These are phyloP conservation scores for Campoletis raptor DNA, from an alignment of 2,888 invertebrate genomes.

Conservation along the genomic window DNA sequence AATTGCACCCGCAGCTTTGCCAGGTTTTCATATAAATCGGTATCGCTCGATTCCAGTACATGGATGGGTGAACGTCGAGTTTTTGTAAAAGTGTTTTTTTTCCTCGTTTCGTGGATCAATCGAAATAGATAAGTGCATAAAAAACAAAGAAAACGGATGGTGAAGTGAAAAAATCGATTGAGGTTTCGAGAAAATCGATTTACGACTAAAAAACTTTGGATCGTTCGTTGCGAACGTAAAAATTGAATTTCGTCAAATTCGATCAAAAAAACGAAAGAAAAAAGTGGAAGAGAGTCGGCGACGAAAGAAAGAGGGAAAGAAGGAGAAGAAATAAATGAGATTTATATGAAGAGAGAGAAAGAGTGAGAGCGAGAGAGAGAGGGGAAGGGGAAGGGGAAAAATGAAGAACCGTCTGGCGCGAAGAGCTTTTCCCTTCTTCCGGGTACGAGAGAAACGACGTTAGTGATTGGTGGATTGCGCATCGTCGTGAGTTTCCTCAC, in stretches of 20 bases:
- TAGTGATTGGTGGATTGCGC: slow-evolving; percentile 65
- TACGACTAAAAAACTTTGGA: background rate
- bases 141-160: background rate
- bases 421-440: slow-evolving; percentile 37
- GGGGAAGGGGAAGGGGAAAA: slow-evolving; percentile 14
- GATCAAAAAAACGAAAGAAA: background rate
- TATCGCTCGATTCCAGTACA: no score
- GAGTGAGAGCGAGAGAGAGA: background rate
- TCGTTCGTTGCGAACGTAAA: background rate
- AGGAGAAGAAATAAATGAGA: background rate
- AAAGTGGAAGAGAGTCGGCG: background rate
- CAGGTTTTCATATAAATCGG: no score
- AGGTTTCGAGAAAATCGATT: background rate
- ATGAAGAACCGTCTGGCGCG: slow-evolving; percentile 24
- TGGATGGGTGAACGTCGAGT: background rate
- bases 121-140: background rate
- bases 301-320: background rate
- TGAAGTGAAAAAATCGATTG: background rate
- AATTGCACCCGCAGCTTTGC: no score
- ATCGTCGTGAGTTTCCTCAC: slow-evolving; percentile 47
- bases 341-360: background rate
- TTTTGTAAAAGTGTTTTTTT: background rate
- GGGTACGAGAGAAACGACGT: slow-evolving; percentile 24
- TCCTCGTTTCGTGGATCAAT: background rate
- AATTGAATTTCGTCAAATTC: background rate